Evolutionary conservation across 2,113 vertebrate species (phyloP), one percentile per base, ranked within the genome.

Genomic region (Coturnix japonica): DNA sequence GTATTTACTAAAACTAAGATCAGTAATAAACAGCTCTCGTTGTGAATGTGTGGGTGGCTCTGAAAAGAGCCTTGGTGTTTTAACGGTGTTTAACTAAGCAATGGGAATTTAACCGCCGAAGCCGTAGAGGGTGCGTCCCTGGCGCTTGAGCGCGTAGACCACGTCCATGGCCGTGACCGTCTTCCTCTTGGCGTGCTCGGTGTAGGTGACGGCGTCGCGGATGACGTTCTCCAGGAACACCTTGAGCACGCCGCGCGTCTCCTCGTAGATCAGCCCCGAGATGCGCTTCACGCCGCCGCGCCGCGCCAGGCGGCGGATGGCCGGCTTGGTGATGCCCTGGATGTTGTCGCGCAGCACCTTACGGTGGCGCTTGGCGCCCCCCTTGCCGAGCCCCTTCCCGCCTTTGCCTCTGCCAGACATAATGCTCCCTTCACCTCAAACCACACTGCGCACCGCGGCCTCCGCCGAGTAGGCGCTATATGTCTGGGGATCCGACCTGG

Each of bases 131-230:
- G 97, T 98, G 57, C 97, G 97, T 0, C 98, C 97, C 51, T 98
- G 98, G 33, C 98, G 96, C 61, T 98, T 98, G 4, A 98, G 96
- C 0, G 97, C 97, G 9, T 98, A 98, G 0, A 98, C 98, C 63
- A 98, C 97, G 31, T 98, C 98, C 98, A 98, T 98, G 7, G 98
- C 98, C 0, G 98, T 98, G 0, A 98, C 98, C 0, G 98, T 98
- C 95, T 98, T 98, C 14, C 97, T 94, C 91, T 98, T 98, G 41
- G 98, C 97, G 81, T 98, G 98, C 74, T 98, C 98, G 0, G 97
- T 98, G 92, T 98, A 98, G 8, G 98, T 98, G 28, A 98, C 98
- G 0, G 98, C 97, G 51, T 98, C 98, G 1, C 97, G 96, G 49
- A 98, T 98, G 4, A 98, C 97, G 20, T 98, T 97, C 94, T 97